These are phyloP conservation scores for Schizaphis graminum DNA, from an alignment of 2,888 invertebrate genomes.

Conservation along the genomic window DNA sequence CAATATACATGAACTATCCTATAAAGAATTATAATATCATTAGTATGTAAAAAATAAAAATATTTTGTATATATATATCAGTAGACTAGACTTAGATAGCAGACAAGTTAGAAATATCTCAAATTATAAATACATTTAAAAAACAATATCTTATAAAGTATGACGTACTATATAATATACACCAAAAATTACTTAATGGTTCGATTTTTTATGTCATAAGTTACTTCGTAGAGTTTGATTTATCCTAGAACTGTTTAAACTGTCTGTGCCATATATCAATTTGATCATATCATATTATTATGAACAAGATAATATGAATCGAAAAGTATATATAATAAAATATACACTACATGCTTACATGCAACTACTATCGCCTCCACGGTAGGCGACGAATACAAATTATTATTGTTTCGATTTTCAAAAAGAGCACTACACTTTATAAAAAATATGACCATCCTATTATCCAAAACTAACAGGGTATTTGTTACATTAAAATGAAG, in stretches of 20 bases:
- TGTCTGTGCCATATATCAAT: neutral
- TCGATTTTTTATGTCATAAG: neutral
- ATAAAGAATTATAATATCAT: neutral
- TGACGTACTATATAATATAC: too few relatives aligned
- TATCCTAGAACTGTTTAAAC: neutral
- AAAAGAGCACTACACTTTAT: neutral
- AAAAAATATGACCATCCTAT: too few relatives aligned
- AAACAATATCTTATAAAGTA: neutral
- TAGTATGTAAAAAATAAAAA: too few relatives aligned
- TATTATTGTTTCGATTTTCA: neutral
- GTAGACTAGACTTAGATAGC: too few relatives aligned
- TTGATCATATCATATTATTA: neutral
- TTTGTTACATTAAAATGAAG: neutral
- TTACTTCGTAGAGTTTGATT: neutral
- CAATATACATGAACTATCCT: neutral
- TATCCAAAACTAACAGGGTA: neutral
- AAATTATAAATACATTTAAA: too few relatives aligned
- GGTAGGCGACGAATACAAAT: neutral
- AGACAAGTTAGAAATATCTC: too few relatives aligned
- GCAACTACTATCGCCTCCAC: neutral
- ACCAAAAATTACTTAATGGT: too few relatives aligned
- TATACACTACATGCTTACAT: neutral
- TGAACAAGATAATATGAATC: too few relatives aligned
- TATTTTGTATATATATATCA: too few relatives aligned
- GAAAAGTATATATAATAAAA: neutral